phyloP scores from a whole-genome alignment of 2,797 vertebrate species.

The Pipistrellus pygmaeus region DNA sequence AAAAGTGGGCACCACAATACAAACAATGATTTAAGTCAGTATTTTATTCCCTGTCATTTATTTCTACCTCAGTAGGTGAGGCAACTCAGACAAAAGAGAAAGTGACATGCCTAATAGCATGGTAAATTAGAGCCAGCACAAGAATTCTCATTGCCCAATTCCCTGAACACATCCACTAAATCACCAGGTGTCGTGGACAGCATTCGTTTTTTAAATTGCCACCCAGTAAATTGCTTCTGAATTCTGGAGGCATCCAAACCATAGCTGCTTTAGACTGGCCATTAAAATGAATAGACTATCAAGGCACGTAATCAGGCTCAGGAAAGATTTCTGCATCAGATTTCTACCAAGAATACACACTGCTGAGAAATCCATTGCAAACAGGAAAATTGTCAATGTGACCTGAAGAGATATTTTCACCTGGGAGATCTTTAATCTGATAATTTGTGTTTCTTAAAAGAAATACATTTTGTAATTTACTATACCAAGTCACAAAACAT shows the following conservation, averaged over 20 bases:
- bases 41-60: conserved; percentile 60
- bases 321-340: conserved; percentile 22
- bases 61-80: conserved; percentile 52
- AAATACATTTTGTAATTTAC: neutral
- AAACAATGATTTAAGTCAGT: conserved; percentile 21
- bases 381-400: neutral
- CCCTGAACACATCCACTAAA: conserved; percentile 41
- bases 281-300: conserved; percentile 37
- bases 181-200: neutral
- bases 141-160: conserved; percentile 51
- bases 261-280: neutral
- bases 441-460: conserved; percentile 21
- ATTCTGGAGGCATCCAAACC: neutral
- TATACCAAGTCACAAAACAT: neutral
- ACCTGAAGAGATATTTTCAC: neutral
- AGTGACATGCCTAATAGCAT: neutral
- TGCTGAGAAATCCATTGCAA: conserved; percentile 30
- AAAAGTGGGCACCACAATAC: neutral
- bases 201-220: conserved; percentile 57
- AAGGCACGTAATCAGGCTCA: conserved; percentile 7
- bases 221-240: neutral
- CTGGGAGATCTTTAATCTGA: neutral
- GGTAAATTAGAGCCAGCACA: conserved; percentile 35
- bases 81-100: conserved; percentile 26
- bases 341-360: conserved; percentile 22